Conservation (phyloP, 2,888 invertebrate genomes). For the Protophormia terraenovae region DNA sequence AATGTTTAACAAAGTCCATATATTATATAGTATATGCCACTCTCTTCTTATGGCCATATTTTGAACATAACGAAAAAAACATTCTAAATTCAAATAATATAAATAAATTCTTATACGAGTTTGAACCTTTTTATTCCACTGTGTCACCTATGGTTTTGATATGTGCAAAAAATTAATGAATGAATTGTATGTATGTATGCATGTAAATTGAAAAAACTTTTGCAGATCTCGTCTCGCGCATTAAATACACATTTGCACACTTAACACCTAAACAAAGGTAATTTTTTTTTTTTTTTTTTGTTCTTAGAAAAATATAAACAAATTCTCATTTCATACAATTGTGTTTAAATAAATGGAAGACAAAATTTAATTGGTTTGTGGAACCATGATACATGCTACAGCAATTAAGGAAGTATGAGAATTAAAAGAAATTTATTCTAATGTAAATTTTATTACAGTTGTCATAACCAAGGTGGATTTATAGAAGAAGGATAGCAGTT, state of each 20-base stretch:
- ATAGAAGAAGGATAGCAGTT: too few species aligned
- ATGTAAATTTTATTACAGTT: too few species aligned
- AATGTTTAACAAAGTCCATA: too few species aligned
- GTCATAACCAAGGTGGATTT: too few species aligned
- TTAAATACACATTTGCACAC: constrained; percentile 28
- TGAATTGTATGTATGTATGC: not conserved
- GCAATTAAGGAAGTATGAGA: too few species aligned
- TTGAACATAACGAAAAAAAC: too few species aligned
- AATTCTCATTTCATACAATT: not conserved
- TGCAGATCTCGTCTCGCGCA: not conserved
- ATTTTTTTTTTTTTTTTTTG: not conserved
- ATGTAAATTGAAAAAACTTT: constrained; percentile 18
- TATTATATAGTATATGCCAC: too few species aligned
- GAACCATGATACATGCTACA: not conserved
- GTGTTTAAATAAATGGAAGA: not conserved
- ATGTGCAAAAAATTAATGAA: not conserved
- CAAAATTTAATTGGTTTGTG: not conserved
- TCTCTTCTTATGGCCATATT: too few species aligned
- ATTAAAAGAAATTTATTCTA: too few species aligned
- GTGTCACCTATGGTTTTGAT: not conserved
- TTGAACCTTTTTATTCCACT: too few species aligned
- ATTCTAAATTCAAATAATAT: too few species aligned
- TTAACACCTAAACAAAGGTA: constrained; percentile 35
- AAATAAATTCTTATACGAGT: too few species aligned
- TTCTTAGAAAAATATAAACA: not conserved